Percentiles rank a stretch among this genome's conserved stretches.
phyloP scores from a whole-genome alignment of 2,888 invertebrate genomes.

The Synergus gifuensis region DNA sequence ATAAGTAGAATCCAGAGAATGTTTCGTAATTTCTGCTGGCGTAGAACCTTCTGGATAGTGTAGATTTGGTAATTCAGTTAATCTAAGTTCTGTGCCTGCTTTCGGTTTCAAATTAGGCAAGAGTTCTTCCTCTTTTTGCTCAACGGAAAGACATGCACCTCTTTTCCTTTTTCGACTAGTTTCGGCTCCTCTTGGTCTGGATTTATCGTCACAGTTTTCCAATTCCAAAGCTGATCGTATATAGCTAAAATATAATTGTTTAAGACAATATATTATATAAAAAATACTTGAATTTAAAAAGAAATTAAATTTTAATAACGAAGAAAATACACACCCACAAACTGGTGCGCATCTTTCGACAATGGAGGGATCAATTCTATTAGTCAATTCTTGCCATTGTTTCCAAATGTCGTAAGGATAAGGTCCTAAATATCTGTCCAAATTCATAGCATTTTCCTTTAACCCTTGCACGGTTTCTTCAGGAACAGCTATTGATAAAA shows the following conservation, averaged over 20 bases:
- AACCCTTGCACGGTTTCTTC: constrained; percentile 84
- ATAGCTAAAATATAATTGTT: constrained; percentile 65
- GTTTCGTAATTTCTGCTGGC: constrained; percentile 91
- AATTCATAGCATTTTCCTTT: constrained; percentile 83
- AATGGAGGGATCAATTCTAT: constrained; percentile 77
- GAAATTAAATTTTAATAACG: neutral
- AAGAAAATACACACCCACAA: constrained; percentile 79
- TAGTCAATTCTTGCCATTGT: constrained; percentile 90
- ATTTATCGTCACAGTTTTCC: constrained; percentile 84
- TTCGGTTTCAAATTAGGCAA: constrained; percentile 90
- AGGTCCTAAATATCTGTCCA: constrained; percentile 90
- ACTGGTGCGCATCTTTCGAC: constrained; percentile 84
- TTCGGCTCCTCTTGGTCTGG: constrained; percentile 83
- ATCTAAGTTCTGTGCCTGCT: constrained; percentile 89
- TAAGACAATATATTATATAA: neutral
- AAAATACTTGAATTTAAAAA: neutral
- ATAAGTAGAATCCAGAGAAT: constrained; percentile 90
- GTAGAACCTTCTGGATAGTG: constrained; percentile 88
- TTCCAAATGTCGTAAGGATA: constrained; percentile 95
- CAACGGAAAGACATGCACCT: constrained; percentile 78
- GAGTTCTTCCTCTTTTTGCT: constrained; percentile 85
- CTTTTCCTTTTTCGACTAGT: constrained; percentile 72
- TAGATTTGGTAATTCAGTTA: constrained; percentile 87
- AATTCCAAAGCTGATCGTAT: constrained; percentile 91
- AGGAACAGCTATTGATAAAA: constrained; percentile 78